phyloP scores from a whole-genome alignment of 2,888 invertebrate genomes.

The Mythimna impura region DNA sequence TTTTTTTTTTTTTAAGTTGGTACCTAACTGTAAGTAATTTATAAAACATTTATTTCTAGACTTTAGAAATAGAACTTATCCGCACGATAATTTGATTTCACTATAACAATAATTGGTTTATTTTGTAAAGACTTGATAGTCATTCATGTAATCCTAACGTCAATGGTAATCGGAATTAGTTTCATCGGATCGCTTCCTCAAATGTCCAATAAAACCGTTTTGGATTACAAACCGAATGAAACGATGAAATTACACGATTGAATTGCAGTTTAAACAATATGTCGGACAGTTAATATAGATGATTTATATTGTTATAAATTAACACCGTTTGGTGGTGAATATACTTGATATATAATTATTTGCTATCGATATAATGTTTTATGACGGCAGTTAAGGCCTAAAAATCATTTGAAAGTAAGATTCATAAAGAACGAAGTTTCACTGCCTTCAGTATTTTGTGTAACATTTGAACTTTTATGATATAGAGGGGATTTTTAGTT shows the following conservation, averaged over 20 bases:
- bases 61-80: background rate
- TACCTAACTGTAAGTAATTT: too few relatives aligned
- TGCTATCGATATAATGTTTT: background rate
- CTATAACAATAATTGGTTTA: background rate
- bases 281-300: constrained; percentile 33
- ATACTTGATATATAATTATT: background rate
- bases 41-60: too few relatives aligned
- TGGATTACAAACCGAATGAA: constrained; percentile 46
- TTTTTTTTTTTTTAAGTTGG: too few relatives aligned
- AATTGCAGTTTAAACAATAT: constrained; percentile 36
- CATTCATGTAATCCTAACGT: constrained; percentile 25
- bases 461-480: background rate
- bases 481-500: background rate
- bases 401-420: too few relatives aligned
- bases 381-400: background rate
- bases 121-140: constrained; percentile 21
- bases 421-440: background rate
- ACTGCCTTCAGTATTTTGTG: background rate
- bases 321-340: constrained; percentile 11
- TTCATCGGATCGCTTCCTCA: constrained; percentile 26
- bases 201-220: constrained; percentile 40
- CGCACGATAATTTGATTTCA: background rate
- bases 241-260: constrained; percentile 40
- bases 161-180: constrained; percentile 38
- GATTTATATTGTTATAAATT: constrained; percentile 38